A percentile compares a stretch with the other conserved stretches of the same genome.
Conservation (phyloP, 2,888 invertebrate genomes). For the Copidosoma aretas region DNA sequence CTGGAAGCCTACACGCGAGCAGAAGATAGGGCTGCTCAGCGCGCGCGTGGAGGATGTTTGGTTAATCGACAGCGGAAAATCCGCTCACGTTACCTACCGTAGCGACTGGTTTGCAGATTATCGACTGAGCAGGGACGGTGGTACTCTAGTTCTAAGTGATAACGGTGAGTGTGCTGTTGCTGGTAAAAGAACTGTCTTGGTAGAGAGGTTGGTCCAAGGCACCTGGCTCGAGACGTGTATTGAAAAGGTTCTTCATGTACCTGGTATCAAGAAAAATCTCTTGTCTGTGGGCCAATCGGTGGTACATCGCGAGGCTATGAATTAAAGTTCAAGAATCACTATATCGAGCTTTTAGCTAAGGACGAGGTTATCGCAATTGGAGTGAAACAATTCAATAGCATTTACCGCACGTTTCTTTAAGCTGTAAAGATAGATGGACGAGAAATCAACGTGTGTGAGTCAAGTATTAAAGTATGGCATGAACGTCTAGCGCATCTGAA, state of each 20-base stretch:
- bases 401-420: constrained; percentile 43
- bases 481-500: constrained; percentile 42
- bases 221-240: constrained; percentile 33
- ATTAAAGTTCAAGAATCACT: background rate
- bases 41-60: constrained; percentile 37
- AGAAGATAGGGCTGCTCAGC: constrained; percentile 16
- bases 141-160: constrained; percentile 31
- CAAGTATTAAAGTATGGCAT: constrained; percentile 38
- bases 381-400: constrained; percentile 40
- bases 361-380: constrained; percentile 36
- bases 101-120: constrained; percentile 39
- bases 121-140: constrained; percentile 18
- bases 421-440: constrained; percentile 1
- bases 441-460: constrained; percentile 12
- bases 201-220: constrained; percentile 36
- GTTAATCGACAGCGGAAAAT: constrained; percentile 43
- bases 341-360: background rate
- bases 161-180: constrained; percentile 32
- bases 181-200: constrained; percentile 32
- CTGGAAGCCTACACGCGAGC: constrained; percentile 4
- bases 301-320: background rate
- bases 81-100: constrained; percentile 42
- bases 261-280: constrained; percentile 41
- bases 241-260: constrained; percentile 44
- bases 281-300: constrained; percentile 42